These are phyloP conservation scores for Dryobotodes eremita DNA, from an alignment of 2,888 invertebrate species.

Conservation along the genomic window DNA sequence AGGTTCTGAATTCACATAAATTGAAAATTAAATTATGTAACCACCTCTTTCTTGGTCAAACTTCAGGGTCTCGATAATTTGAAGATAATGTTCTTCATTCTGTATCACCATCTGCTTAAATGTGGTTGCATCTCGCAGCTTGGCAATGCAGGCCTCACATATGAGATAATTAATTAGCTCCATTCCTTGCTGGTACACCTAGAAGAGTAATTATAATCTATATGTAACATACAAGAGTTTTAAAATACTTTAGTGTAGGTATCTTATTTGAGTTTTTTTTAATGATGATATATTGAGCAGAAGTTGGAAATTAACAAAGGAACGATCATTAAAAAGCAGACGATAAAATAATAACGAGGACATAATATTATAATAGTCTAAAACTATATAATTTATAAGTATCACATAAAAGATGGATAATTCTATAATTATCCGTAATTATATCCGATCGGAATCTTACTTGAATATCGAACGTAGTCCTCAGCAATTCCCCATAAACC, in stretches of 20 bases:
- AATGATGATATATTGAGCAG: background rate
- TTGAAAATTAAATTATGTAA: background rate
- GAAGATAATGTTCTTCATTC: slow-evolving; percentile 64
- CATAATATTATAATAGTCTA: background rate
- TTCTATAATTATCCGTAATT: background rate
- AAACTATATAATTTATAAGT: background rate
- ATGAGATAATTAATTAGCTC: slow-evolving; percentile 53
- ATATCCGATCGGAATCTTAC: slow-evolving; percentile 63
- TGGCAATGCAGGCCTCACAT: slow-evolving; percentile 73
- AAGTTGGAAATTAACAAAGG: background rate
- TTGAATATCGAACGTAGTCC: slow-evolving; percentile 75
- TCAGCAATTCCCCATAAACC: slow-evolving; percentile 74
- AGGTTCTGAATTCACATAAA: background rate
- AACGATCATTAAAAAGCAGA: background rate
- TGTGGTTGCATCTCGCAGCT: slow-evolving; percentile 67
- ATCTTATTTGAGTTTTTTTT: background rate
- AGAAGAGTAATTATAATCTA: background rate
- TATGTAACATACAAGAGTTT: background rate
- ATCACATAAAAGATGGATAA: background rate
- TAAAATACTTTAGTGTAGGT: background rate
- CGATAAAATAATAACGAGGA: background rate
- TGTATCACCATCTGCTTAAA: slow-evolving; percentile 74
- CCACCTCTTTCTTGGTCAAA: slow-evolving; percentile 41
- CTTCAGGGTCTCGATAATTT: slow-evolving; percentile 52
- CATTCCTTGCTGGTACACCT: slow-evolving; percentile 47